A percentile compares a stretch with the other conserved stretches of the same genome.
These are phyloP conservation scores for Montifringilla adamsi DNA, from an alignment of 2,113 vertebrate species.

Conservation along the genomic window DNA sequence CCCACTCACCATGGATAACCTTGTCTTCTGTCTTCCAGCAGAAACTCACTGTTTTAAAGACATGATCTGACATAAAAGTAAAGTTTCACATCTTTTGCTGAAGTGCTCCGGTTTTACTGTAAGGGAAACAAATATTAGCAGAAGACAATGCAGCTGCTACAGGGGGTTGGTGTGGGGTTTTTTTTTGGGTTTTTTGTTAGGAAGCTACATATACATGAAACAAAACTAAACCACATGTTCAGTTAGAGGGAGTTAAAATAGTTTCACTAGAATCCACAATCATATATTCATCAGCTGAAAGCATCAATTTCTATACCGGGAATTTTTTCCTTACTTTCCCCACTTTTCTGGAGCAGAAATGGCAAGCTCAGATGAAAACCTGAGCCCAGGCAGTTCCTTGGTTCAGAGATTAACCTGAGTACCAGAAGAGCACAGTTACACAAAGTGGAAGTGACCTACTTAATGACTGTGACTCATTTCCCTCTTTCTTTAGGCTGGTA, in stretches of 20 bases:
- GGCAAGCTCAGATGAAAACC: not conserved
- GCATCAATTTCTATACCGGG: not conserved
- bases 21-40: not conserved
- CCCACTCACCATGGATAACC: not conserved
- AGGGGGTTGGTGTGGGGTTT: not conserved
- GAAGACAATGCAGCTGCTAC: conserved; percentile 15
- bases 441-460: conserved; percentile 27
- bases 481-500: not conserved
- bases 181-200: not conserved
- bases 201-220: not conserved
- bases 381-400: not conserved
- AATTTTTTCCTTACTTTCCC: not conserved
- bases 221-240: conserved; percentile 15
- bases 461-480: conserved; percentile 29
- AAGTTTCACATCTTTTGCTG: not conserved
- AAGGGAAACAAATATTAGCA: conserved; percentile 11
- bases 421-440: not conserved
- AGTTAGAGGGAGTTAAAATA: not conserved
- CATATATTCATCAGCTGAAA: not conserved
- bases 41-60: not conserved
- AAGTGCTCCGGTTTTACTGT: not conserved
- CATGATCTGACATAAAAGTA: not conserved
- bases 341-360: not conserved
- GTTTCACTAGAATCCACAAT: not conserved
- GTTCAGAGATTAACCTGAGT: not conserved